Evolutionary conservation across 2,113 vertebrate species (phyloP).

Genomic region (Cheilinus undulatus): DNA sequence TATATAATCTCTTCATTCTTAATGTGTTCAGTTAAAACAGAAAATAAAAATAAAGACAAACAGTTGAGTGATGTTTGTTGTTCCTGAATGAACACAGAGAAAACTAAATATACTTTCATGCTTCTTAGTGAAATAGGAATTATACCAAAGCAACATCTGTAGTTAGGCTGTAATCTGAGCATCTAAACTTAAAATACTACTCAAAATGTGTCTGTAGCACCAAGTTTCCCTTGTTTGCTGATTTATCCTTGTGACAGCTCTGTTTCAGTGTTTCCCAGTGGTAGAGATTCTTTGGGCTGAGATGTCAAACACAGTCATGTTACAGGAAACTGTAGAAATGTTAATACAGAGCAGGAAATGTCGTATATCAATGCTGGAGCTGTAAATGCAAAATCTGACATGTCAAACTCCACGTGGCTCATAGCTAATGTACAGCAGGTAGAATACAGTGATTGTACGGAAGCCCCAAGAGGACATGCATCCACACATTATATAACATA

Average conservation of each 20-base stretch:
- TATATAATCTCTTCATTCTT: neutral
- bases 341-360: too few species aligned
- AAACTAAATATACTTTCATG: neutral
- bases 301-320: neutral
- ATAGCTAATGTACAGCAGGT: neutral
- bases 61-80: neutral
- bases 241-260: neutral
- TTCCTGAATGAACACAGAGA: neutral
- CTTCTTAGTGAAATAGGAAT: neutral
- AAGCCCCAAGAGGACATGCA: too few species aligned
- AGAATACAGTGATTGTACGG: neutral
- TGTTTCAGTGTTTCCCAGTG: too few species aligned
- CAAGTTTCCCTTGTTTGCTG: neutral
- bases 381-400: neutral
- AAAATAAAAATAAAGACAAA: neutral
- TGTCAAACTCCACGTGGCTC: neutral
- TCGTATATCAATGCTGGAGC: neutral
- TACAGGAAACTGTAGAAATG: neutral
- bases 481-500: too few species aligned
- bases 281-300: neutral
- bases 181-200: neutral
- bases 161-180: neutral
- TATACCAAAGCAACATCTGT: neutral
- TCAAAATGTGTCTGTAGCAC: neutral
- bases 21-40: neutral